These are phyloP conservation scores for Galerucella calmariensis DNA, from an alignment of 2,888 invertebrate species.

Conservation along the genomic window DNA sequence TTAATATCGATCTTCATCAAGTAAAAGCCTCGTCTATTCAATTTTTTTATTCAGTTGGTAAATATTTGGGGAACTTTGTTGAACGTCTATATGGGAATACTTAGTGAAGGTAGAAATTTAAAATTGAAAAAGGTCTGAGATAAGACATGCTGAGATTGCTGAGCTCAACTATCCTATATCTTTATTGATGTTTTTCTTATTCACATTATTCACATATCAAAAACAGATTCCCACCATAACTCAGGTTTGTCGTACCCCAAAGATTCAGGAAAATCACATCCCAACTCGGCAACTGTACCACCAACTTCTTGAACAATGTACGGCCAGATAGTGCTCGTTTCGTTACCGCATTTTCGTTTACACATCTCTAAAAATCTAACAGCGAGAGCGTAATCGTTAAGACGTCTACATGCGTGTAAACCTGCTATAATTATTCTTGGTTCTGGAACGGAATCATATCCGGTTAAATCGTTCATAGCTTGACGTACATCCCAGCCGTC, in stretches of 20 bases:
- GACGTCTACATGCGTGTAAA: constrained; percentile 71
- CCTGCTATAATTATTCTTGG: constrained; percentile 71
- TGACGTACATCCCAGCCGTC: constrained; percentile 82
- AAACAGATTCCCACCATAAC: constrained; percentile 80
- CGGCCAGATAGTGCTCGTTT: constrained; percentile 83
- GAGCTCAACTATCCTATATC: too few relatives aligned
- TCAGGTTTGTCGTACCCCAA: constrained; percentile 98
- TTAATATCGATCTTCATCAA: too few relatives aligned
- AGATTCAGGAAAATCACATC: constrained; percentile 92
- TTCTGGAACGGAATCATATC: constrained; percentile 71
- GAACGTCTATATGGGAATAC: too few relatives aligned
- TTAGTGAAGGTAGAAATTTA: too few relatives aligned
- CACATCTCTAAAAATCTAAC: constrained; percentile 88
- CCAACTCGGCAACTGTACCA: constrained; percentile 91
- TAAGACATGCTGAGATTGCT: too few relatives aligned
- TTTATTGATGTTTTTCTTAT: neutral
- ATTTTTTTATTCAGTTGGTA: too few relatives aligned
- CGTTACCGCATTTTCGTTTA: constrained; percentile 85
- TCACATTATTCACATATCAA: constrained; percentile 67
- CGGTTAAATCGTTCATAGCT: constrained; percentile 68
- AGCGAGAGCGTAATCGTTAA: constrained; percentile 75
- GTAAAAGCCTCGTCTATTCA: too few relatives aligned
- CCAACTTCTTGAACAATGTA: constrained; percentile 89
- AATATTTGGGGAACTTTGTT: too few relatives aligned
- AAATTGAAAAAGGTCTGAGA: too few relatives aligned